phyloP scores from a whole-genome alignment of 2,888 invertebrate genomes.

The Mimachlamys varia region DNA sequence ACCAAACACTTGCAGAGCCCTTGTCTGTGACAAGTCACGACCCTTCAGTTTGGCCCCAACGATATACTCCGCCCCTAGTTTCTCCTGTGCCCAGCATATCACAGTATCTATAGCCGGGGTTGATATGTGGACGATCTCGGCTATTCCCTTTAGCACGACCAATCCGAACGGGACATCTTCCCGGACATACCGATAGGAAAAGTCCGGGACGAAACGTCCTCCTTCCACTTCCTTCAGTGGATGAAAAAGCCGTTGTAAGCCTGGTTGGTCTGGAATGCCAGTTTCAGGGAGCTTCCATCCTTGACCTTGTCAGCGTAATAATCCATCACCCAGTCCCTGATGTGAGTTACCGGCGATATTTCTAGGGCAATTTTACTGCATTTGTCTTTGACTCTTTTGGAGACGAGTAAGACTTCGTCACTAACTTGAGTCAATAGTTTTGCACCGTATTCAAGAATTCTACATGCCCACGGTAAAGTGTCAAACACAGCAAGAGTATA shows the following conservation, averaged over 20 bases:
- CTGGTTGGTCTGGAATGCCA: constrained; percentile 66
- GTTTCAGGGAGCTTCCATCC: constrained; percentile 62
- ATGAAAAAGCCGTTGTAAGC: constrained; percentile 69
- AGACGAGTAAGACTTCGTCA: constrained; percentile 60
- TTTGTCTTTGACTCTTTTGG: constrained; percentile 54
- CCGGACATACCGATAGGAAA: constrained; percentile 61
- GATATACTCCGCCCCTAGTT: constrained; percentile 68
- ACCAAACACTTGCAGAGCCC: constrained; percentile 69
- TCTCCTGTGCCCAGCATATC: constrained; percentile 70
- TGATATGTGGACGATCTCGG: constrained; percentile 61
- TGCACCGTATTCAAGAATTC: constrained; percentile 68
- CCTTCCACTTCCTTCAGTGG: constrained; percentile 53
- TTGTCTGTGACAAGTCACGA: constrained; percentile 64
- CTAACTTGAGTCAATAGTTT: constrained; percentile 56
- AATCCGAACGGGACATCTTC: constrained; percentile 73
- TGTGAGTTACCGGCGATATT: constrained; percentile 62
- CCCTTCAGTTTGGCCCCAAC: constrained; percentile 66
- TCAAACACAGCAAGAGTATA: constrained; percentile 71
- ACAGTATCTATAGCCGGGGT: constrained; percentile 69
- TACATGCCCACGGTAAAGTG: constrained; percentile 72
- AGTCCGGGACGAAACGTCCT: constrained; percentile 56
- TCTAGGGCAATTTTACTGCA: constrained; percentile 55
- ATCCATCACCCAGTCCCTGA: constrained; percentile 65
- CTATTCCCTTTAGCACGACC: constrained; percentile 70
- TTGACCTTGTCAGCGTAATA: constrained; percentile 68